These are phyloP conservation scores for Coenobita brevimanus DNA, from an alignment of 1,140 invertebrate species.

Conservation along the genomic window DNA sequence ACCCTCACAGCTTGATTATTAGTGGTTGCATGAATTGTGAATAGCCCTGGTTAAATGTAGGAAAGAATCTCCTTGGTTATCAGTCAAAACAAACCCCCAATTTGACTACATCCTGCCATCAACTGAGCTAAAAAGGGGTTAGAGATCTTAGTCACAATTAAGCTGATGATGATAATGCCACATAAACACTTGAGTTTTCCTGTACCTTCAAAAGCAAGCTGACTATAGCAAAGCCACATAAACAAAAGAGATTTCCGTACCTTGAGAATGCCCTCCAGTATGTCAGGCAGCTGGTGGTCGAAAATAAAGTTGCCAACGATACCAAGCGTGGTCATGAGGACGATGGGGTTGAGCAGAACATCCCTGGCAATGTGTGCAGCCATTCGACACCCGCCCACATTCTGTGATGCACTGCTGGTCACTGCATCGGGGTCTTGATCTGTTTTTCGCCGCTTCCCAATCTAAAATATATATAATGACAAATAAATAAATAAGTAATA, in stretches of 20 bases:
- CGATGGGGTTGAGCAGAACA: constrained; percentile 89
- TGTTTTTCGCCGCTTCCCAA: constrained; percentile 29
- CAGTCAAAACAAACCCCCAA: too few species aligned
- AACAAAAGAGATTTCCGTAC: constrained; percentile 74
- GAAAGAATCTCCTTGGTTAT: too few species aligned
- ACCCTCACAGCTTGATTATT: too few species aligned
- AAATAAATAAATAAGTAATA: too few species aligned
- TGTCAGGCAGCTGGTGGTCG: constrained; percentile 83
- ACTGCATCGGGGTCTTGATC: background rate
- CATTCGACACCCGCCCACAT: constrained; percentile 19
- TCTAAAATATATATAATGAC: constrained; percentile 56
- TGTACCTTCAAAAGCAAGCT: too few species aligned
- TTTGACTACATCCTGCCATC: too few species aligned
- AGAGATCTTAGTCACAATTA: too few species aligned
- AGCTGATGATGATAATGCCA: too few species aligned
- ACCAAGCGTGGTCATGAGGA: constrained; percentile 94
- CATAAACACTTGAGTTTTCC: too few species aligned
- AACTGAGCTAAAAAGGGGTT: too few species aligned
- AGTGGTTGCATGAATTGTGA: too few species aligned
- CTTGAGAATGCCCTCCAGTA: constrained; percentile 84
- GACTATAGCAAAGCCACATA: background rate
- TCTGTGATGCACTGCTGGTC: background rate
- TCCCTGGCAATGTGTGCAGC: constrained; percentile 76
- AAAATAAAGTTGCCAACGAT: constrained; percentile 90
- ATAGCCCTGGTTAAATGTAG: too few species aligned